Evolutionary conservation across 2,888 invertebrate species (phyloP).

Genomic region (Barypeithes pellucidus): DNA sequence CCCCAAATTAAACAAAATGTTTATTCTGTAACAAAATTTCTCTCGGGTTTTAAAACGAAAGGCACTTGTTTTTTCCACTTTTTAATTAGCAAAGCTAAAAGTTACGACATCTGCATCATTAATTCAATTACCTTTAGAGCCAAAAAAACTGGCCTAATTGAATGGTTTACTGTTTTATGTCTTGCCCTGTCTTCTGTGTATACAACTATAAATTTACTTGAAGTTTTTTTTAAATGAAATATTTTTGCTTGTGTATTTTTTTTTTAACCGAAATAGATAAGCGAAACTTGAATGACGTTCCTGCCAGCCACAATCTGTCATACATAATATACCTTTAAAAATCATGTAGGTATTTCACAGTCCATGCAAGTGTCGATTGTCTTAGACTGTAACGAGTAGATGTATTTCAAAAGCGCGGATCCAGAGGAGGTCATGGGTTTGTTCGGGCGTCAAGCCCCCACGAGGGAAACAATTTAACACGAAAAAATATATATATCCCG

Average conservation of each 20-base stretch:
- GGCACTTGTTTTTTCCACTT: slow-evolving; percentile 32
- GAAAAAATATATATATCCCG: too few species aligned
- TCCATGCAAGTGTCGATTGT: too few species aligned
- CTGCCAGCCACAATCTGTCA: too few species aligned
- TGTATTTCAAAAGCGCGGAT: too few species aligned
- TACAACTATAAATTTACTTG: slow-evolving; percentile 31
- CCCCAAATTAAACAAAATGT: slow-evolving; percentile 30
- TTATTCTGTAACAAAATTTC: slow-evolving; percentile 26
- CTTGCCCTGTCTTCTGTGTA: slow-evolving; percentile 32
- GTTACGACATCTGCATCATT: slow-evolving; percentile 43
- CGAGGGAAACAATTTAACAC: too few species aligned
- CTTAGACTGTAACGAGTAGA: too few species aligned
- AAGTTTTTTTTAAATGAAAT: slow-evolving; percentile 11
- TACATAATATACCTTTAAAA: too few species aligned
- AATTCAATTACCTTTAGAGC: slow-evolving; percentile 35
- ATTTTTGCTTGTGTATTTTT: not conserved
- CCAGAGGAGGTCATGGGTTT: too few species aligned
- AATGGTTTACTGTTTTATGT: slow-evolving; percentile 30
- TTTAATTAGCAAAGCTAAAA: slow-evolving; percentile 43
- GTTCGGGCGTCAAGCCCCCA: too few species aligned
- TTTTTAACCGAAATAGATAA: too few species aligned
- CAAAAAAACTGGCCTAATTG: slow-evolving; percentile 39
- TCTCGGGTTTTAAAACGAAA: slow-evolving; percentile 13
- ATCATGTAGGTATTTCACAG: too few species aligned
- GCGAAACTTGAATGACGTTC: too few species aligned